A percentile compares a stretch with the other conserved stretches of the same genome.
phyloP scores from a whole-genome alignment of 2,797 vertebrate genomes.

The Anas capensis region DNA sequence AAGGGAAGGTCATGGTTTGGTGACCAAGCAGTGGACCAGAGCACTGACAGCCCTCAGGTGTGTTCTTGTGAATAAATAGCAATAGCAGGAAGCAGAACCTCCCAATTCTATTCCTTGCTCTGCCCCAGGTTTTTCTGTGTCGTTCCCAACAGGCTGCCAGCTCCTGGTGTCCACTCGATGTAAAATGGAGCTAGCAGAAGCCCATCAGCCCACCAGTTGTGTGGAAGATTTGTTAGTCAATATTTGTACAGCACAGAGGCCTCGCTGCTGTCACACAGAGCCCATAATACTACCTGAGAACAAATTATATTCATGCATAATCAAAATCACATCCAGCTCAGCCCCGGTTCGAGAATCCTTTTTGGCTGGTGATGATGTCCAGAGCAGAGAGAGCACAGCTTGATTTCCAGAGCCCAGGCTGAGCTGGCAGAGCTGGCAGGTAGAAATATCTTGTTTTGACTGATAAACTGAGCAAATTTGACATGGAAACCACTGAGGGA shows the following conservation, averaged over 20 bases:
- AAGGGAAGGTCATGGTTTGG: background rate
- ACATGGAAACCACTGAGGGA: conserved; percentile 67
- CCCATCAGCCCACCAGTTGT: background rate
- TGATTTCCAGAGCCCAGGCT: conserved; percentile 70
- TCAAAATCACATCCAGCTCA: conserved; percentile 34
- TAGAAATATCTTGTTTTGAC: conserved; percentile 74
- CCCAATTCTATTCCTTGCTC: background rate
- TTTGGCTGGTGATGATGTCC: conserved; percentile 60
- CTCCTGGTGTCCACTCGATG: background rate
- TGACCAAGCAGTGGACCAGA: background rate
- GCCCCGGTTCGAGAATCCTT: conserved; percentile 33
- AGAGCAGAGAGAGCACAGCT: conserved; percentile 68
- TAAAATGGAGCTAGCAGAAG: background rate
- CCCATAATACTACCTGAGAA: background rate
- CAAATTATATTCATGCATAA: conserved; percentile 29
- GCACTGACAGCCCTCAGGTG: background rate
- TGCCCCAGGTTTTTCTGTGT: background rate
- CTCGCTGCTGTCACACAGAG: background rate
- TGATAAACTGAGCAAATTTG: conserved; percentile 75
- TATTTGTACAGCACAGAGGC: background rate
- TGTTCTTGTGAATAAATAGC: background rate
- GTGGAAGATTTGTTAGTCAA: background rate
- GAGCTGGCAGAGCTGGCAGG: conserved; percentile 70
- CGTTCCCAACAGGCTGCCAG: background rate
- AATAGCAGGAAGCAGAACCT: background rate